These are phyloP conservation scores for Morone chrysops DNA, from an alignment of 2,113 vertebrate species.

Conservation along the genomic window DNA sequence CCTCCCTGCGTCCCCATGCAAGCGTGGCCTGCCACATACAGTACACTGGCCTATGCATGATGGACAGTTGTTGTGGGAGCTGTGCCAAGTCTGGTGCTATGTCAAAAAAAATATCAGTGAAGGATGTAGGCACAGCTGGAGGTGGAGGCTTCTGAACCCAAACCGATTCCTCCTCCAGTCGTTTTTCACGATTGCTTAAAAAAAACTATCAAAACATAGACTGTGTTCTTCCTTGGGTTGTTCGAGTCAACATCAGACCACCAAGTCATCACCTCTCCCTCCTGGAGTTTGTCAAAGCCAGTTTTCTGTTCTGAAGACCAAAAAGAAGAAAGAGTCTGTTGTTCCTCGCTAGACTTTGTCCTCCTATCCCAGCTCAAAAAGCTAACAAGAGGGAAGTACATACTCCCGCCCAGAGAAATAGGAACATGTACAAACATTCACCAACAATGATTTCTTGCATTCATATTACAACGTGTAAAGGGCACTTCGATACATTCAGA, in stretches of 20 bases:
- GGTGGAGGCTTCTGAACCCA: slow-evolving; percentile 49
- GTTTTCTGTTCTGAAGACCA: slow-evolving; percentile 59
- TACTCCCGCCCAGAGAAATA: slow-evolving; percentile 24
- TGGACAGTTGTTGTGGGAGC: slow-evolving; percentile 57
- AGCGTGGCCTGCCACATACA: slow-evolving; percentile 41
- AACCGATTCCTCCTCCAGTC: slow-evolving; percentile 50
- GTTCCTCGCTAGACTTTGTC: slow-evolving; percentile 45
- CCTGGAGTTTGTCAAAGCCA: slow-evolving; percentile 31
- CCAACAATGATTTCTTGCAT: slow-evolving; percentile 58
- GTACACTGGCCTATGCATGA: slow-evolving; percentile 60
- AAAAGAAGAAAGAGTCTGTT: slow-evolving; percentile 49
- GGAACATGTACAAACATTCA: slow-evolving; percentile 43
- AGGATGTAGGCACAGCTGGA: slow-evolving; percentile 37
- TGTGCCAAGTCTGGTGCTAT: slow-evolving; percentile 43
- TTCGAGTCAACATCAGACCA: slow-evolving; percentile 47
- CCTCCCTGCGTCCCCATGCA: slow-evolving; percentile 46
- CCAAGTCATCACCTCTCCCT: slow-evolving; percentile 35
- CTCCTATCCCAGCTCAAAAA: slow-evolving; percentile 26
- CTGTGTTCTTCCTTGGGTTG: slow-evolving; percentile 63
- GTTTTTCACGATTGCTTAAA: slow-evolving; percentile 66
- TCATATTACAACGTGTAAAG: slow-evolving; percentile 61
- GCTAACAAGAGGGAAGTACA: slow-evolving; percentile 50
- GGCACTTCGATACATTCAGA: slow-evolving; percentile 64
- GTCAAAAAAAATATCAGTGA: slow-evolving; percentile 21
- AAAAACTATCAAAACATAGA: slow-evolving; percentile 31